These are phyloP conservation scores for Hypothenemus hampei DNA, from an alignment of 1,140 invertebrate genomes.

Conservation along the genomic window DNA sequence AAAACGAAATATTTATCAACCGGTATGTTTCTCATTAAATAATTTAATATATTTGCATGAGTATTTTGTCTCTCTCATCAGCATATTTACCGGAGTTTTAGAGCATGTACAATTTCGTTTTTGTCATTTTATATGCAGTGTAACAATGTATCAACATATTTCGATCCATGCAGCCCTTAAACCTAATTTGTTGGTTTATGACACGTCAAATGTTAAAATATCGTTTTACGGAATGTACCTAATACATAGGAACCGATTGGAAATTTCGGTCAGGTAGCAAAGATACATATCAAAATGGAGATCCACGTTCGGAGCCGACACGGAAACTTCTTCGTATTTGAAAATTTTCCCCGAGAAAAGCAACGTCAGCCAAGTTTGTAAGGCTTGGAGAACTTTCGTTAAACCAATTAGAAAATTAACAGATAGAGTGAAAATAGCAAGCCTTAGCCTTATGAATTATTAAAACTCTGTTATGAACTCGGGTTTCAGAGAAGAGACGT, in stretches of 20 bases:
- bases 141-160: too few species aligned
- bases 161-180: too few species aligned
- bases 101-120: too few species aligned
- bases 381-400: constrained; percentile 8
- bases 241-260: not conserved
- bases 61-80: too few species aligned
- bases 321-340: not conserved
- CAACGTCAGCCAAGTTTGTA: constrained; percentile 13
- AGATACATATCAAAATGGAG: constrained; percentile 10
- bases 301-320: constrained; percentile 1
- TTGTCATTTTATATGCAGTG: too few species aligned
- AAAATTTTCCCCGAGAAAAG: constrained; percentile 10
- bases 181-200: not conserved
- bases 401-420: constrained; percentile 23
- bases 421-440: constrained; percentile 3
- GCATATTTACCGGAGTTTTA: too few species aligned
- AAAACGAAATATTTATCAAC: too few species aligned
- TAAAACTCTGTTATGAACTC: too few species aligned
- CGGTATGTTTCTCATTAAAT: too few species aligned
- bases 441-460: constrained; percentile 8
- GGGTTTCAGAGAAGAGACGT: too few species aligned
- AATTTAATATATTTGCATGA: too few species aligned
- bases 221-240: not conserved
- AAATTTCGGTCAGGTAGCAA: constrained; percentile 10
- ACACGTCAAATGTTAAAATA: not conserved